Percentiles rank a stretch among this genome's conserved stretches.
These are phyloP conservation scores for Synergus laeviventris DNA, from an alignment of 2,888 invertebrate species.

Conservation along the genomic window DNA sequence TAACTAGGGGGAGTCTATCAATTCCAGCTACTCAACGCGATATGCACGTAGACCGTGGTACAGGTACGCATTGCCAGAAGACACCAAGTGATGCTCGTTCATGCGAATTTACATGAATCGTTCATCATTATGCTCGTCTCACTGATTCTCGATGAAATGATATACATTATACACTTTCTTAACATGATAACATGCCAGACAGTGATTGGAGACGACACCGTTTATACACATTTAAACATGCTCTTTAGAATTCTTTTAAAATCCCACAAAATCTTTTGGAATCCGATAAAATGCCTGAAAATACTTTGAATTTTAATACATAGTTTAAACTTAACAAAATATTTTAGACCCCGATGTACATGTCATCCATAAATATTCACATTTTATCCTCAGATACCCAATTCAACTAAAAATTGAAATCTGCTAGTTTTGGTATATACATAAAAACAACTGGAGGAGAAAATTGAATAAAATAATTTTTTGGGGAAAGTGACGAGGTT, in stretches of 20 bases:
- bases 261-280: too few relatives aligned
- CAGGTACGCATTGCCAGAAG: constrained; percentile 46
- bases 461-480: constrained; percentile 15
- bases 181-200: background rate
- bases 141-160: constrained; percentile 48
- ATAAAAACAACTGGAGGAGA: background rate
- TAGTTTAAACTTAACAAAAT: too few relatives aligned
- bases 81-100: constrained; percentile 54
- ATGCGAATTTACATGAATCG: constrained; percentile 53
- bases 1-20: constrained; percentile 69
- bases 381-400: too few relatives aligned
- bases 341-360: too few relatives aligned
- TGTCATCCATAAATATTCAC: too few relatives aligned
- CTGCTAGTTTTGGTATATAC: too few relatives aligned
- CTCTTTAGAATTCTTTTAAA: too few relatives aligned
- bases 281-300: too few relatives aligned
- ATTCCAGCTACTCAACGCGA: constrained; percentile 65
- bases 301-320: too few relatives aligned
- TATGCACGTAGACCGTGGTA: constrained; percentile 54
- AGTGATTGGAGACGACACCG: background rate
- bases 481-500: background rate
- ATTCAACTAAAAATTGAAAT: too few relatives aligned
- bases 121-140: constrained; percentile 54
- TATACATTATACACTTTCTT: constrained; percentile 37
- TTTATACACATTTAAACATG: too few relatives aligned